Conservation (phyloP, 2,113 vertebrate species). For the Trogon melanurus region DNA sequence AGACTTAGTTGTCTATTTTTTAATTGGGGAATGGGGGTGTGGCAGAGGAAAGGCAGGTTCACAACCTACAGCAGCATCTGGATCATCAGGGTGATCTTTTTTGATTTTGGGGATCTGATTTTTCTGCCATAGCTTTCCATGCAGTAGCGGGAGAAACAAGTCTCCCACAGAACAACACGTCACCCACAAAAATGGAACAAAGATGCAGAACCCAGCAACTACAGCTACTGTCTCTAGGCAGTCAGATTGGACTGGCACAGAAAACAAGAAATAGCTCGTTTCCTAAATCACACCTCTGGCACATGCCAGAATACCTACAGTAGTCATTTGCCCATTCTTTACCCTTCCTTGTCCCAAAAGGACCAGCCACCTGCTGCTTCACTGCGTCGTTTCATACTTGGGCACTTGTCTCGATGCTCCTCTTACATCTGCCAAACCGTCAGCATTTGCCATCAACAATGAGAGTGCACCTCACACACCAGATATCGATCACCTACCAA, state of each 20-base stretch:
- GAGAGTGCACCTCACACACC: accelerated
- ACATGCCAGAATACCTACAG: neutral
- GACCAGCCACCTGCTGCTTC: neutral
- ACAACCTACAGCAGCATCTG: neutral
- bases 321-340: neutral
- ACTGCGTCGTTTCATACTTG: neutral
- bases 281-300: neutral
- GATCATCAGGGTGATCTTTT: neutral
- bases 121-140: neutral
- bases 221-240: neutral
- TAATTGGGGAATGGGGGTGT: neutral
- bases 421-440: neutral
- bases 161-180: neutral
- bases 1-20: neutral
- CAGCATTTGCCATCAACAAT: neutral
- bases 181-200: neutral
- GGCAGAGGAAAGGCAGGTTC: neutral
- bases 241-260: neutral
- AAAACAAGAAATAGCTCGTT: neutral
- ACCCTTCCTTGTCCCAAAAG: neutral
- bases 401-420: neutral
- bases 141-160: neutral
- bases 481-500: neutral
- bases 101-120: neutral
- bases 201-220: neutral